These are phyloP conservation scores for Motacilla alba DNA, from an alignment of 2,113 vertebrate genomes.

Conservation along the genomic window DNA sequence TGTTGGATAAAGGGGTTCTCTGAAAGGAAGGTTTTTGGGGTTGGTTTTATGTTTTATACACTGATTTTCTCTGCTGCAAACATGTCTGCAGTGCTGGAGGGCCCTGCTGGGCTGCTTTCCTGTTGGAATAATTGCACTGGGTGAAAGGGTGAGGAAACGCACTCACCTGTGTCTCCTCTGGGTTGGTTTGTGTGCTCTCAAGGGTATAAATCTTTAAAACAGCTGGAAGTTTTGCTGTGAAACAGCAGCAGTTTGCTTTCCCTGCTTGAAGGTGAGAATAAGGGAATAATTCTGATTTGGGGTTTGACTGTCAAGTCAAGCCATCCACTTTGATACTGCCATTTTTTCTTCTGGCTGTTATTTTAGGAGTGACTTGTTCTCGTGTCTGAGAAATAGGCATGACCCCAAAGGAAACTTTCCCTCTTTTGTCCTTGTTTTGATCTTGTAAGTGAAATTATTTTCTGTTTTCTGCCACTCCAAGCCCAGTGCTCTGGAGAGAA, in stretches of 20 bases:
- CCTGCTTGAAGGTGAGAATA: neutral
- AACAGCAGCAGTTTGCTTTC: neutral
- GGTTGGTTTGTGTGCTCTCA: neutral
- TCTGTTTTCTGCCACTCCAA: neutral
- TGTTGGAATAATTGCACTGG: neutral
- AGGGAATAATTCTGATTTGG: neutral
- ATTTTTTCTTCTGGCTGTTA: neutral
- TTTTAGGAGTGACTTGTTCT: neutral
- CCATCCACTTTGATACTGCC: rapidly evolving
- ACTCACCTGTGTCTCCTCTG: neutral
- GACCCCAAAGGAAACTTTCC: neutral
- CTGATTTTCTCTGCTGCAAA: neutral
- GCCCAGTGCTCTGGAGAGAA: neutral
- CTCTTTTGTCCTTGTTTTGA: neutral
- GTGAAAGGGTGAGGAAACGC: constrained; percentile 40
- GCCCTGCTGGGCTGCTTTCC: neutral
- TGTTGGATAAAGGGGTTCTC: neutral
- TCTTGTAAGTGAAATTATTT: neutral
- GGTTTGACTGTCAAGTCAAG: neutral
- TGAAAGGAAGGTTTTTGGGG: neutral
- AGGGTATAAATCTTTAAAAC: neutral
- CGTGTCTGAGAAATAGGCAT: neutral
- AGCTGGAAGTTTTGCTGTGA: neutral
- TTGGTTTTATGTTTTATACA: neutral
- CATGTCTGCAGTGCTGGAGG: neutral